These are phyloP conservation scores for Takifugu flavidus DNA, from an alignment of 2,113 vertebrate genomes.

Conservation along the genomic window DNA sequence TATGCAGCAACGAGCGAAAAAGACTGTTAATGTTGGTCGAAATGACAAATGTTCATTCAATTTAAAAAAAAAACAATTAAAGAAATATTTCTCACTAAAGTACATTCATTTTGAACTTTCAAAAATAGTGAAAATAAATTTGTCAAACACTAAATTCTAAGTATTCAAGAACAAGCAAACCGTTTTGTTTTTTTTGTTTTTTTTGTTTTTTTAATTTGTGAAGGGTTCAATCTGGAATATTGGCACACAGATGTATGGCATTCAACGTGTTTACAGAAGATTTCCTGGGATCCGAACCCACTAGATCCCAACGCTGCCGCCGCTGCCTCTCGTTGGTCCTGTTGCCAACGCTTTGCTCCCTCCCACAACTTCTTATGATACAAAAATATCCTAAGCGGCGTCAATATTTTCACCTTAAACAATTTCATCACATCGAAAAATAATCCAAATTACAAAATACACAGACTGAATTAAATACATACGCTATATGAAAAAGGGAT, in stretches of 20 bases:
- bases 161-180: slow-evolving; percentile 28
- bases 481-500: slow-evolving; percentile 49
- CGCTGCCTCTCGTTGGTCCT: slow-evolving; percentile 2
- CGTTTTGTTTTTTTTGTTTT: neutral
- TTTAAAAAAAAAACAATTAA: slow-evolving; percentile 29
- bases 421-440: slow-evolving; percentile 42
- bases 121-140: slow-evolving; percentile 43
- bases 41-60: slow-evolving; percentile 23
- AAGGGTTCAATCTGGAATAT: neutral
- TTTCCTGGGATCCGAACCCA: neutral
- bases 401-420: slow-evolving; percentile 22
- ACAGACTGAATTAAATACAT: slow-evolving; percentile 53
- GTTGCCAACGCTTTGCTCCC: slow-evolving; percentile 5
- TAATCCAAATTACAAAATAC: slow-evolving; percentile 60
- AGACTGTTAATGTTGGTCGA: slow-evolving; percentile 21
- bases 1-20: slow-evolving; percentile 70
- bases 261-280: neutral
- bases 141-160: slow-evolving; percentile 34
- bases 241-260: slow-evolving; percentile 1
- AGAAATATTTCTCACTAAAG: slow-evolving; percentile 37
- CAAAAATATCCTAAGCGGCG: slow-evolving; percentile 52
- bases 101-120: slow-evolving; percentile 26
- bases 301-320: too few species aligned
- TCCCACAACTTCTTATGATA: slow-evolving; percentile 28
- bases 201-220: neutral